A percentile compares a stretch with the other conserved stretches of the same genome.
Evolutionary conservation across 2,797 vertebrate genomes (phyloP).

Genomic region (Cercopithecus neglectus): DNA sequence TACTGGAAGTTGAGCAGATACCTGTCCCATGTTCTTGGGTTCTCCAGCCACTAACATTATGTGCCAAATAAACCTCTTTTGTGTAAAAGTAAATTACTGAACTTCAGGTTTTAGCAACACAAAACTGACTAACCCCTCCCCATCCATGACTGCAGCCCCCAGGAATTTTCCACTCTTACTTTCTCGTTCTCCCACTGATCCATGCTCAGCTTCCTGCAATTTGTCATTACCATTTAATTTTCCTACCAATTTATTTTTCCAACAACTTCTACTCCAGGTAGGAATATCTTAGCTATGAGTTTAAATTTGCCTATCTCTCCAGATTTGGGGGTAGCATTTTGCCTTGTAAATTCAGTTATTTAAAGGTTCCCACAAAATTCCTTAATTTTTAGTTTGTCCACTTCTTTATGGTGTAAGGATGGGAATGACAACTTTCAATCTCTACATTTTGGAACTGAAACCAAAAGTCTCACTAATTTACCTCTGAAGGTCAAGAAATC

Average conservation of each 20-base stretch:
- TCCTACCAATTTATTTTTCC: not conserved
- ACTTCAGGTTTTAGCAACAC: not conserved
- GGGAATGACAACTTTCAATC: not conserved
- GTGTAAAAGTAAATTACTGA: not conserved
- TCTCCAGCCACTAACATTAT: not conserved
- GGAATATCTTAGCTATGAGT: not conserved
- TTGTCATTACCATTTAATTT: not conserved
- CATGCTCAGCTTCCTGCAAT: not conserved
- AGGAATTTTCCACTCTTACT: not conserved
- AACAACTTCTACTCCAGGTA: not conserved
- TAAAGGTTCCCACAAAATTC: accelerated
- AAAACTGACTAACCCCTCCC: not conserved
- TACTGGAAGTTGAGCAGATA: not conserved
- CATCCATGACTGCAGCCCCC: not conserved
- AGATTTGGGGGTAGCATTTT: not conserved
- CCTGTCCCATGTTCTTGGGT: not conserved
- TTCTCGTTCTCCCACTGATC: not conserved
- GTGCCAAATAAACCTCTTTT: not conserved
- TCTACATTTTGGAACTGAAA: not conserved
- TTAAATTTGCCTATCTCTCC: not conserved
- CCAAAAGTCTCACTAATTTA: not conserved
- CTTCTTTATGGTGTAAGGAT: not conserved
- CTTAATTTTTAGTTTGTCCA: not conserved
- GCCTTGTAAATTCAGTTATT: not conserved
- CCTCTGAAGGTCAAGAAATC: not conserved